These are phyloP conservation scores for Drosophila neotestacea DNA, from an alignment of 2,888 invertebrate species.

Conservation along the genomic window DNA sequence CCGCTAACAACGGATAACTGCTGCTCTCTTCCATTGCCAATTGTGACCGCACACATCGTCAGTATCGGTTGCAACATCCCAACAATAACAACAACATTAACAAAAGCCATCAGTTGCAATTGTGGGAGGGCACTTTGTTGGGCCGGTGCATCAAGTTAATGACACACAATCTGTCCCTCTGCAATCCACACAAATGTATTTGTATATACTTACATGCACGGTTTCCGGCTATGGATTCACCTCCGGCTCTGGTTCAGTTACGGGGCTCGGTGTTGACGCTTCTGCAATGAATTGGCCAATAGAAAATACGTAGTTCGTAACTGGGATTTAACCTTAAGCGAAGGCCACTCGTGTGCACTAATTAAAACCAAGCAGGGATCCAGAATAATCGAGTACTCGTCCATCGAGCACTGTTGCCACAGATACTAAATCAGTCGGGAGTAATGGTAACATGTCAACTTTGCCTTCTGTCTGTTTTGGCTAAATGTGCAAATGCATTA, in stretches of 20 bases:
- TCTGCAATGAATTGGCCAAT: slow-evolving; percentile 82
- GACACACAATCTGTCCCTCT: slow-evolving; percentile 69
- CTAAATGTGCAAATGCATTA: slow-evolving; percentile 71
- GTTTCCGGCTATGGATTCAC: slow-evolving; percentile 34
- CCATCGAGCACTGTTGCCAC: slow-evolving; percentile 37
- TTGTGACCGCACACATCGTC: slow-evolving; percentile 43
- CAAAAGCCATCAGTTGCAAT: slow-evolving; percentile 24
- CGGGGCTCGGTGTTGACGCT: slow-evolving; percentile 54
- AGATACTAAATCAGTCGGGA: slow-evolving; percentile 63
- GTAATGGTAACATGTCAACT: slow-evolving; percentile 59
- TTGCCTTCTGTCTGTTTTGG: slow-evolving; percentile 33
- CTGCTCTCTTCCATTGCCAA: slow-evolving; percentile 31
- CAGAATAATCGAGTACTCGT: slow-evolving; percentile 51
- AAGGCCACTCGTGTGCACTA: slow-evolving; percentile 73
- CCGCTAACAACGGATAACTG: slow-evolving; percentile 58
- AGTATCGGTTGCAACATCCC: slow-evolving; percentile 24
- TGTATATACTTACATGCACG: slow-evolving; percentile 26
- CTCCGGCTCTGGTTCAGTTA: slow-evolving; percentile 4
- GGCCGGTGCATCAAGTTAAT: slow-evolving; percentile 66
- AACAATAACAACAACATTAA: slow-evolving; percentile 21
- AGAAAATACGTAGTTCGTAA: slow-evolving; percentile 56
- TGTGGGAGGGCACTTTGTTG: slow-evolving; percentile 49
- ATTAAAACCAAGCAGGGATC: slow-evolving; percentile 79
- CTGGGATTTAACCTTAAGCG: slow-evolving; percentile 28
- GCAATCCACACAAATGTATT: slow-evolving; percentile 32